phyloP scores from a whole-genome alignment of 2,113 vertebrate species.

The Butorides virescens region DNA sequence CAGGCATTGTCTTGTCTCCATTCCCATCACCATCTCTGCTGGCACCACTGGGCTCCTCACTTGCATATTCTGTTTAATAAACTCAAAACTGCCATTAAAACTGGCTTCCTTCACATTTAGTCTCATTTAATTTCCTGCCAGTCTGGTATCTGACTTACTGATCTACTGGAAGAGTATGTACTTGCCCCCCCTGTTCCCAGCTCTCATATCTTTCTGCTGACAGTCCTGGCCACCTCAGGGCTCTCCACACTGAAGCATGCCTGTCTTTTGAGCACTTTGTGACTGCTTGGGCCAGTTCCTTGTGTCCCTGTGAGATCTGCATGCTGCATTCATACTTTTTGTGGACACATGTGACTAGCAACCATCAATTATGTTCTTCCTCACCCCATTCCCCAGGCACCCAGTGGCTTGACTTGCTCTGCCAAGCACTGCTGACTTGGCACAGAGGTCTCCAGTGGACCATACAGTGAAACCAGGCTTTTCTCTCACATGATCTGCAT shows the following conservation, averaged over 20 bases:
- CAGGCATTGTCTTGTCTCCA: not conserved
- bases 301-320: not conserved
- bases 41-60: not conserved
- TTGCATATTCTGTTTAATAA: not conserved
- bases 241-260: not conserved
- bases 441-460: not conserved
- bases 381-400: not conserved
- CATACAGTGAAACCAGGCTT: not conserved
- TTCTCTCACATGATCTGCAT: not conserved
- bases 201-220: not conserved
- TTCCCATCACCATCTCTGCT: not conserved
- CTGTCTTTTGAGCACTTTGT: not conserved
- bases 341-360: not conserved
- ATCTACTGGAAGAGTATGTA: not conserved
- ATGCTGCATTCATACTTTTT: not conserved
- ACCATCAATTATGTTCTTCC: not conserved
- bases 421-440: not conserved
- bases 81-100: not conserved
- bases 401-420: not conserved
- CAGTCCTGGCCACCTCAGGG: not conserved
- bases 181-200: not conserved
- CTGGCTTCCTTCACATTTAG: not conserved
- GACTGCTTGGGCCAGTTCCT: not conserved
- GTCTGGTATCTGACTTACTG: not conserved
- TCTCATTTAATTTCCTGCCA: not conserved